Evolutionary conservation across 2,113 vertebrate species (phyloP).

Genomic region (Plotosus lineatus): DNA sequence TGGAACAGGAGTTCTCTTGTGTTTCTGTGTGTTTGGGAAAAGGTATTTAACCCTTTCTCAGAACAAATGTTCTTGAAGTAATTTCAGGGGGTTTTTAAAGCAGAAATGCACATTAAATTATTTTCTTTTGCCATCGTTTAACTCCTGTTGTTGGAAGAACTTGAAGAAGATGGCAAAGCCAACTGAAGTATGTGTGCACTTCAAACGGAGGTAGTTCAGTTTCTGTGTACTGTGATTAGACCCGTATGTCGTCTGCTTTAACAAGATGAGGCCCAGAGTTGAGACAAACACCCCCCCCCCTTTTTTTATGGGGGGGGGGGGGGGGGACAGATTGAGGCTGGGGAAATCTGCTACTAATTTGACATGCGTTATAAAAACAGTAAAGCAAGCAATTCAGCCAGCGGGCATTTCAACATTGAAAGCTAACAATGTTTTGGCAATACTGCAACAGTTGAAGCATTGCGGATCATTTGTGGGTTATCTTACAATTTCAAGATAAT

Average conservation of each 20-base stretch:
- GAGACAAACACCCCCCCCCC: constrained; percentile 63
- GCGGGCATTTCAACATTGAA: constrained; percentile 13
- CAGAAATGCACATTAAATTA: not conserved
- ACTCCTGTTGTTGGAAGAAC: too few relatives aligned
- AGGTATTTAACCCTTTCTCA: not conserved
- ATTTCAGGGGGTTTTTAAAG: not conserved
- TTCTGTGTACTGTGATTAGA: constrained; percentile 64
- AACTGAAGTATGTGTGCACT: not conserved
- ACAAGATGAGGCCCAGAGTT: constrained; percentile 61
- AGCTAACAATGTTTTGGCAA: constrained; percentile 2
- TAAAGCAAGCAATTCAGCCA: constrained; percentile 27
- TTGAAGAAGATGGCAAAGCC: not conserved
- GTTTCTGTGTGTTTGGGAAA: constrained; percentile 23
- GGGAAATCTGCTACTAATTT: constrained; percentile 50
- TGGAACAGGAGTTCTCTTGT: constrained; percentile 36
- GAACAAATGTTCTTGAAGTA: not conserved
- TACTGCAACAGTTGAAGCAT: not conserved
- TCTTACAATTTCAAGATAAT: not conserved
- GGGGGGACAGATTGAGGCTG: not conserved
- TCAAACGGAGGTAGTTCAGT: constrained; percentile 38
- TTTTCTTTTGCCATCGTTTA: not conserved
- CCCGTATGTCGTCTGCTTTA: constrained; percentile 67
- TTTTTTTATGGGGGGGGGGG: not conserved
- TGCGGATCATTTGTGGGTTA: not conserved
- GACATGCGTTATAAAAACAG: constrained; percentile 35